Conservation (phyloP, 2,797 vertebrate genomes). For the Amniataba percoides region DNA sequence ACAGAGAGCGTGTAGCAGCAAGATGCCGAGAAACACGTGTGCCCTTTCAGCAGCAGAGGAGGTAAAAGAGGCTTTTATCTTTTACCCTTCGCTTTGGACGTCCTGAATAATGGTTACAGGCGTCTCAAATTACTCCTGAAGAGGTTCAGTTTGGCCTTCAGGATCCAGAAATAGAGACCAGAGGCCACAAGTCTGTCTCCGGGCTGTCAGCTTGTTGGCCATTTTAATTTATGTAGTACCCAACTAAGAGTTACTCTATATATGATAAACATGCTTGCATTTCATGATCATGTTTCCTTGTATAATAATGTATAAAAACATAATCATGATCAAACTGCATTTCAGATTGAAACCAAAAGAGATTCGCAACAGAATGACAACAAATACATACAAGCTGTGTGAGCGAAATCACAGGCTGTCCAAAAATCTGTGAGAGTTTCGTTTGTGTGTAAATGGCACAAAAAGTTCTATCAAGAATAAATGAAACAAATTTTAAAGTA, state of each 20-base stretch:
- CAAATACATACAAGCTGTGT: background rate
- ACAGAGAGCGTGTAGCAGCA: conserved; percentile 10
- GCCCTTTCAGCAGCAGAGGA: conserved; percentile 24
- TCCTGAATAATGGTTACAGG: conserved; percentile 37
- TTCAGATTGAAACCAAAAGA: conserved; percentile 3
- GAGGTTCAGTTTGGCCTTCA: conserved; percentile 31
- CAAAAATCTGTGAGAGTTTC: background rate
- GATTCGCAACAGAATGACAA: background rate
- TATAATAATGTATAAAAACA: background rate
- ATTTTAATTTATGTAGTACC: background rate
- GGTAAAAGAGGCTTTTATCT: conserved; percentile 46
- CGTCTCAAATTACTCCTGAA: conserved; percentile 41
- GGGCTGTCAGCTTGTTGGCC: background rate
- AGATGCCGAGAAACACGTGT: conserved; percentile 54
- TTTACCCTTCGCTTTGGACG: conserved; percentile 21
- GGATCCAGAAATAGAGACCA: conserved; percentile 31
- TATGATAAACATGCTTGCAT: background rate
- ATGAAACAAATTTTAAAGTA: background rate
- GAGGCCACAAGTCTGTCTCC: conserved; percentile 7
- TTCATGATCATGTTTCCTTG: background rate
- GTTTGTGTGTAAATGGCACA: background rate
- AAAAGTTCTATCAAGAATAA: background rate
- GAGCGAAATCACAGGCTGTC: background rate
- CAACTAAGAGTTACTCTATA: background rate
- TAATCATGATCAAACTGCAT: background rate